Conservation (phyloP, 2,113 vertebrate genomes). For the Platysteira castanea region DNA sequence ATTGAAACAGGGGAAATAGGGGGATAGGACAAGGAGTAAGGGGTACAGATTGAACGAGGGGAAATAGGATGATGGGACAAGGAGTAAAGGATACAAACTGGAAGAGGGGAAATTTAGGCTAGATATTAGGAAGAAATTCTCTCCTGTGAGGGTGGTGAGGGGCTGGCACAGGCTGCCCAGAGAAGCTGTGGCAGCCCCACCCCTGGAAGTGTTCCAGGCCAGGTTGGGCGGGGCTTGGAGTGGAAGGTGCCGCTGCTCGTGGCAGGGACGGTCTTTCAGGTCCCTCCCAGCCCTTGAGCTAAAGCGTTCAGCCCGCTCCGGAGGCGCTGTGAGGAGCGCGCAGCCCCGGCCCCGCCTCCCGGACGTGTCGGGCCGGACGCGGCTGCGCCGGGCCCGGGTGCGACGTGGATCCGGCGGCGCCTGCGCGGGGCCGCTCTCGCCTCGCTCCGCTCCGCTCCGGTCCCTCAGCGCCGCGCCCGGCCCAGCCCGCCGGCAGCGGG, state of each 20-base stretch:
- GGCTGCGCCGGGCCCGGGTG: neutral
- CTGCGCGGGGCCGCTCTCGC: neutral
- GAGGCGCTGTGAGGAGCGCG: neutral
- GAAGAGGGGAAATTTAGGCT: neutral
- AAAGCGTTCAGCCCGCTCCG: neutral
- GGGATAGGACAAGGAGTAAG: neutral
- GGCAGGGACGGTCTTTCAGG: rapidly evolving
- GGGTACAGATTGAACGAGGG: too few species aligned
- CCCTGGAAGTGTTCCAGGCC: neutral
- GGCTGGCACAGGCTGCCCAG: neutral
- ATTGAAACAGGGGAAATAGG: neutral
- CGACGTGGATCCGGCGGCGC: constrained; percentile 59
- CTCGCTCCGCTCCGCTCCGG: too few species aligned
- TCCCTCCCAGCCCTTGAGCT: rapidly evolving
- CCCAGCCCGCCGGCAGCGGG: neutral
- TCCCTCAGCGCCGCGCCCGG: neutral
- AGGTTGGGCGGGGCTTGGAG: neutral
- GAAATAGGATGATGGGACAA: neutral
- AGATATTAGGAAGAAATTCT: neutral
- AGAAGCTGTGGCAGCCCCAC: neutral
- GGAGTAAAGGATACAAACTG: neutral
- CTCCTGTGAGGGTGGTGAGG: too few species aligned
- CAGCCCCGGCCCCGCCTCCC: neutral
- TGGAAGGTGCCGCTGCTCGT: rapidly evolving
- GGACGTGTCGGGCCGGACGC: neutral